Conservation (phyloP, 2,888 invertebrate genomes). For the Psococerastis gibbosa region DNA sequence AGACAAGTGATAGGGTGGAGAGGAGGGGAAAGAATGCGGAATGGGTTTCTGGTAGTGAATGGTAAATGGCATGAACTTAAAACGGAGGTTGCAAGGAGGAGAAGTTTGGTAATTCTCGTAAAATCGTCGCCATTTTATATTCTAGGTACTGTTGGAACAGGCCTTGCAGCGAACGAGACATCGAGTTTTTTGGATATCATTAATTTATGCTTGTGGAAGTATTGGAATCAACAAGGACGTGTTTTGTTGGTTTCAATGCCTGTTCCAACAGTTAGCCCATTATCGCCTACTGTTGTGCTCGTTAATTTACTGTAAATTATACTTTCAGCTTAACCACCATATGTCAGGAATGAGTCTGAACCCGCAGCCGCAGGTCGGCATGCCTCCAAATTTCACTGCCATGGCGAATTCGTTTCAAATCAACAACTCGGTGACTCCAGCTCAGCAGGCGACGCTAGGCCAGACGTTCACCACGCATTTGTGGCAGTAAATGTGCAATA, state of each 20-base stretch:
- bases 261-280: no score
- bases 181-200: background rate
- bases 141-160: no score
- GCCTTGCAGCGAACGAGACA: background rate
- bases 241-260: no score
- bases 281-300: no score
- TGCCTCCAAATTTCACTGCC: constrained; percentile 11
- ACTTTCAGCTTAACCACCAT: constrained; percentile 17
- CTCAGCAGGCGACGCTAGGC: constrained; percentile 14
- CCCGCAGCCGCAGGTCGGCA: constrained; percentile 7
- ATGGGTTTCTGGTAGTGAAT: no score
- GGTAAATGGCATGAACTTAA: background rate
- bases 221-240: background rate
- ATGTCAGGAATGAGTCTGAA: constrained; percentile 17
- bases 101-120: no score
- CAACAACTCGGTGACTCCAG: constrained; percentile 10
- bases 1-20: no score
- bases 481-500: constrained; percentile 20
- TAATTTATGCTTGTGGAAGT: background rate
- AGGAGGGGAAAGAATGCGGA: no score
- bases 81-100: constrained; percentile 3
- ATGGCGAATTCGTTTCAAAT: background rate
- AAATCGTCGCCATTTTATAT: no score
- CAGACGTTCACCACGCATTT: constrained; percentile 20
- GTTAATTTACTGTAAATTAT: background rate